Evolutionary conservation across 2,797 vertebrate genomes (phyloP).

Genomic region (Mormyrus proboscirostris): DNA sequence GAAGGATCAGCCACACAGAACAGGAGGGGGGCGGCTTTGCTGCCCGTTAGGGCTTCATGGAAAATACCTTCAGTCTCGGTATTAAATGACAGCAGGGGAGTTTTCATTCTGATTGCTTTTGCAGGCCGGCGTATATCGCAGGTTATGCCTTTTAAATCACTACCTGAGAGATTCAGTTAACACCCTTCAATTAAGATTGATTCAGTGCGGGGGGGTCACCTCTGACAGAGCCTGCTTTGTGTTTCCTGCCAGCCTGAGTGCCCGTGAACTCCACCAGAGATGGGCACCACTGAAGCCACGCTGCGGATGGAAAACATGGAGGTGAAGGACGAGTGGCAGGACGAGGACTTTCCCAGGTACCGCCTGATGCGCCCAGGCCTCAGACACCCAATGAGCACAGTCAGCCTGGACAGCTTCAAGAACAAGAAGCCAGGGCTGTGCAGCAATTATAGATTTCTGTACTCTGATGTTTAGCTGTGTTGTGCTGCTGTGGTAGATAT

Average conservation of each 20-base stretch:
- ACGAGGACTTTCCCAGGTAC: conserved; percentile 85
- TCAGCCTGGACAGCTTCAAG: background rate
- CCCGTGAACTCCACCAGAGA: conserved; percentile 34
- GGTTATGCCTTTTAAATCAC: background rate
- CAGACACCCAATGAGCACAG: background rate
- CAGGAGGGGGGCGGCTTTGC: background rate
- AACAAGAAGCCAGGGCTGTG: background rate
- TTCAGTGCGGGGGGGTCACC: background rate
- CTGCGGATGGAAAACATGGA: conserved; percentile 80
- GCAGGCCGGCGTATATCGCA: background rate
- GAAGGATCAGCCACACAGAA: background rate
- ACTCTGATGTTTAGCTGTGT: background rate
- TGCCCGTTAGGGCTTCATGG: background rate
- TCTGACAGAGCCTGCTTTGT: background rate
- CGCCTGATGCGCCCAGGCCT: background rate
- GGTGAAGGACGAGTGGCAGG: conserved; percentile 89
- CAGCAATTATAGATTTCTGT: background rate
- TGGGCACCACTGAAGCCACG: conserved; percentile 84
- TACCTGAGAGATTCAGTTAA: background rate
- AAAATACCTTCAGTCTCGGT: background rate
- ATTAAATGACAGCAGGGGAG: background rate
- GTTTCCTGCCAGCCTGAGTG: background rate
- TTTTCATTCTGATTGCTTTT: background rate
- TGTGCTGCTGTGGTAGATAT: background rate
- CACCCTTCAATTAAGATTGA: background rate